phyloP scores from a whole-genome alignment of 2,113 vertebrate species.

The Globicephala melas region DNA sequence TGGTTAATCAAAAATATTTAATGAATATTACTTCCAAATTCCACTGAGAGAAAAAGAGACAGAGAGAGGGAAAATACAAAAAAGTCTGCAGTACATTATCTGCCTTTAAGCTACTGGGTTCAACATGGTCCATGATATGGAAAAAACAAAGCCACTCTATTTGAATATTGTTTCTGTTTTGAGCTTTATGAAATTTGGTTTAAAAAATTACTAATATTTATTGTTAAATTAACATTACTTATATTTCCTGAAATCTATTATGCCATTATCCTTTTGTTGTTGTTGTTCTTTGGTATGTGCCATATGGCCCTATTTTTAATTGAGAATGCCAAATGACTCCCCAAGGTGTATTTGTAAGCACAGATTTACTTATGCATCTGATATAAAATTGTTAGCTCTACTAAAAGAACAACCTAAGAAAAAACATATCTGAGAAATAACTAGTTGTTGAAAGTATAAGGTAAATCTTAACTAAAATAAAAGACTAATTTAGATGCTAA shows the following conservation, averaged over 20 bases:
- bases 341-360: background rate
- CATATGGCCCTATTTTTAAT: background rate
- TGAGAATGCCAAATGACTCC: constrained; percentile 26
- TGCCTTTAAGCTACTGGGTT: background rate
- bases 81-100: background rate
- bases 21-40: background rate
- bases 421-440: constrained; percentile 26
- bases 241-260: background rate
- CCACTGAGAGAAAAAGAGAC: background rate
- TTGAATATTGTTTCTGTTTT: background rate
- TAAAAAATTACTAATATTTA: background rate
- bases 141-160: constrained; percentile 3
- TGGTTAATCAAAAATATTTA: background rate
- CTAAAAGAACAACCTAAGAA: constrained; percentile 31
- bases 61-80: background rate
- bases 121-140: background rate
- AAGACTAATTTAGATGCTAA: constrained; percentile 31
- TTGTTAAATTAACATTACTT: constrained; percentile 15
- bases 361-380: background rate
- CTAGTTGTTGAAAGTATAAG: constrained; percentile 6
- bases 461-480: constrained; percentile 19
- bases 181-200: background rate
- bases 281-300: background rate
- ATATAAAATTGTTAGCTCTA: constrained; percentile 41
- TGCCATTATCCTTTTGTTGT: background rate